Percentiles rank a stretch among this genome's conserved stretches.
These are phyloP conservation scores for Volucella zonaria DNA, from an alignment of 2,888 invertebrate species.

Conservation along the genomic window DNA sequence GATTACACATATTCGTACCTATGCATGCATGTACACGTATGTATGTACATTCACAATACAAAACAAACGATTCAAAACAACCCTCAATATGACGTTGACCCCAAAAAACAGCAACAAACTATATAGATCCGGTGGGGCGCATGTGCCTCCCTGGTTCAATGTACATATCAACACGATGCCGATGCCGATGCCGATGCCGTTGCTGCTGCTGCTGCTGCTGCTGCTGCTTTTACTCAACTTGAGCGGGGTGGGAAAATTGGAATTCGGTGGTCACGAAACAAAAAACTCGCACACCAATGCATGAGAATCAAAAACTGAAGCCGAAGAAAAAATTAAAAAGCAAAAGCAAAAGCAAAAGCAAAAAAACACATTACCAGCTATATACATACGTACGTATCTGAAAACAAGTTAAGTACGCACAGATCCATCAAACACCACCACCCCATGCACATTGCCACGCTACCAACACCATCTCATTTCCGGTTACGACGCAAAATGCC, in stretches of 20 bases:
- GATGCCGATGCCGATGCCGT: constrained; percentile 35
- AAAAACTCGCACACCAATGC: constrained; percentile 10
- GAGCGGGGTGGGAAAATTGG: too few relatives aligned
- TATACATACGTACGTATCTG: not conserved
- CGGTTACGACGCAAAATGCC: constrained; percentile 69
- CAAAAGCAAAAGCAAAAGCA: too few relatives aligned
- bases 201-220: constrained; percentile 14
- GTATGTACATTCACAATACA: constrained; percentile 24
- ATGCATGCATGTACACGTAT: not conserved
- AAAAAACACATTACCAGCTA: too few relatives aligned
- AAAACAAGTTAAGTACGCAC: constrained; percentile 43
- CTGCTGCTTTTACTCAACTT: constrained; percentile 8
- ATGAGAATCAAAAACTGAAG: not conserved
- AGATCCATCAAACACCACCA: constrained; percentile 22
- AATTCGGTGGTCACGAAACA: not conserved
- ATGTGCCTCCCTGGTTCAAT: constrained; percentile 71
- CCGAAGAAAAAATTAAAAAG: too few relatives aligned
- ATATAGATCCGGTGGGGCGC: constrained; percentile 67
- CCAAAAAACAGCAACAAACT: constrained; percentile 77
- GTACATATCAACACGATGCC: constrained; percentile 62
- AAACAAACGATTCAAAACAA: constrained; percentile 75
- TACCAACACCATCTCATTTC: constrained; percentile 3
- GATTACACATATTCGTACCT: constrained; percentile 1
- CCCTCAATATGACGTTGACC: constrained; percentile 81
- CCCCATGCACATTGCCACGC: constrained; percentile 40